Conservation (phyloP, 2,888 invertebrate genomes). For the Cheilosia urbana region DNA sequence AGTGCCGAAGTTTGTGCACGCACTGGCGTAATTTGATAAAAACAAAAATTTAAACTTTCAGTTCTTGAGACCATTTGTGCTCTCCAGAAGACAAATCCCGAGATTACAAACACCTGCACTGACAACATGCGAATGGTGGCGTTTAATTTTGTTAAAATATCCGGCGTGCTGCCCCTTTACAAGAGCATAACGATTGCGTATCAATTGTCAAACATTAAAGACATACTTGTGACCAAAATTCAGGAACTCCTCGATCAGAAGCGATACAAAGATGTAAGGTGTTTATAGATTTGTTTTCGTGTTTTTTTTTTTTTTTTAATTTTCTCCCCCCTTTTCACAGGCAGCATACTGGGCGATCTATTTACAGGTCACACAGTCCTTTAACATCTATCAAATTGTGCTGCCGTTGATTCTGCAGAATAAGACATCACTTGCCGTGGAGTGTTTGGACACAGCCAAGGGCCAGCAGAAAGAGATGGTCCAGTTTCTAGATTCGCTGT, state of each 20-base stretch:
- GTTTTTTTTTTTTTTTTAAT: slow-evolving; percentile 6
- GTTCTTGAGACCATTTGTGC: slow-evolving; percentile 87
- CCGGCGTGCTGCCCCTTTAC: slow-evolving; percentile 87
- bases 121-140: slow-evolving; percentile 88
- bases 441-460: slow-evolving; percentile 88
- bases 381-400: slow-evolving; percentile 89
- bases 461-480: slow-evolving; percentile 88
- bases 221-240: slow-evolving; percentile 87
- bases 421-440: slow-evolving; percentile 90
- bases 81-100: slow-evolving; percentile 84
- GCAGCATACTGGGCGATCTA: slow-evolving; percentile 89
- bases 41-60: not conserved
- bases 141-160: slow-evolving; percentile 89
- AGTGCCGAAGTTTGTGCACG: not conserved
- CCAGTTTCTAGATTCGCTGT: slow-evolving; percentile 88
- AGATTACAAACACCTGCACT: slow-evolving; percentile 84
- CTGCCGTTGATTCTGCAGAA: slow-evolving; percentile 93
- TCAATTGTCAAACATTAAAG: slow-evolving; percentile 86
- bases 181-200: slow-evolving; percentile 87
- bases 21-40: not conserved
- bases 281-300: slow-evolving; percentile 7
- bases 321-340: slow-evolving; percentile 82
- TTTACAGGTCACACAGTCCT: slow-evolving; percentile 87
- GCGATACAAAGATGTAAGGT: slow-evolving; percentile 87
- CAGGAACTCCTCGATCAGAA: slow-evolving; percentile 85